Conservation (phyloP, 92 coral and sea anemone species). For the Parazoanthus swiftii region DNA sequence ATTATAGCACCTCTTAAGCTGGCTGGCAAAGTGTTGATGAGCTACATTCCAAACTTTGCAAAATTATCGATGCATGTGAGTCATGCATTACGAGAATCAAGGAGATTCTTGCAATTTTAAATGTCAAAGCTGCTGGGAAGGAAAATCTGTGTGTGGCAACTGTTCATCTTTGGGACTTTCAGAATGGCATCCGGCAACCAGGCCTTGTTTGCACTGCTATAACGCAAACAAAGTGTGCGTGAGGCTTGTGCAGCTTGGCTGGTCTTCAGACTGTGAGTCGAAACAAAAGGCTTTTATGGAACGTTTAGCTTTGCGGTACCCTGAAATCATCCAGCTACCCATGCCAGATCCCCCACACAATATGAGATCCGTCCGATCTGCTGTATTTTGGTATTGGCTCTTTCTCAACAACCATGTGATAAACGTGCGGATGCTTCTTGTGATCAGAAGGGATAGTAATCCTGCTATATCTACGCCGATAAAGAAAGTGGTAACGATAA, state of each 20-base stretch:
- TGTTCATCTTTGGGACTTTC: slow-evolving; percentile 48
- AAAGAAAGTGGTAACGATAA: slow-evolving; percentile 50
- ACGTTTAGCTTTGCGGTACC: no score
- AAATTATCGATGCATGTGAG: slow-evolving; percentile 46
- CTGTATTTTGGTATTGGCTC: no score
- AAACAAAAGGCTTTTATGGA: no score
- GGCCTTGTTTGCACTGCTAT: slow-evolving; percentile 59
- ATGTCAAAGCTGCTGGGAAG: slow-evolving; percentile 46
- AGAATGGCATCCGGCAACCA: slow-evolving; percentile 64
- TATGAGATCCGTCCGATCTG: no score
- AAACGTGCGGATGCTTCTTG: slow-evolving; percentile 1
- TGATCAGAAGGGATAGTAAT: slow-evolving; percentile 58
- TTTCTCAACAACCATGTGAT: no score
- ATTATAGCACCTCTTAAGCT: slow-evolving; percentile 50
- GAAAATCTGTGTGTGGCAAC: slow-evolving; percentile 45
- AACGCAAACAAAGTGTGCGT: slow-evolving; percentile 40
- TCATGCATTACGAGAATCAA: slow-evolving; percentile 48
- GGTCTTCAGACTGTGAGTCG: no score
- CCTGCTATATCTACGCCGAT: slow-evolving; percentile 53
- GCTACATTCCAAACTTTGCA: slow-evolving; percentile 47
- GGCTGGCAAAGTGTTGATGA: slow-evolving; percentile 57
- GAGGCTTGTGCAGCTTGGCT: background rate
- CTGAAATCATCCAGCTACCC: no score
- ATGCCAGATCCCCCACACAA: no score
- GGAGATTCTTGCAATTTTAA: slow-evolving; percentile 30